phyloP scores from a whole-genome alignment of 2,797 vertebrate genomes.

The Petrocephalus sullivani region DNA sequence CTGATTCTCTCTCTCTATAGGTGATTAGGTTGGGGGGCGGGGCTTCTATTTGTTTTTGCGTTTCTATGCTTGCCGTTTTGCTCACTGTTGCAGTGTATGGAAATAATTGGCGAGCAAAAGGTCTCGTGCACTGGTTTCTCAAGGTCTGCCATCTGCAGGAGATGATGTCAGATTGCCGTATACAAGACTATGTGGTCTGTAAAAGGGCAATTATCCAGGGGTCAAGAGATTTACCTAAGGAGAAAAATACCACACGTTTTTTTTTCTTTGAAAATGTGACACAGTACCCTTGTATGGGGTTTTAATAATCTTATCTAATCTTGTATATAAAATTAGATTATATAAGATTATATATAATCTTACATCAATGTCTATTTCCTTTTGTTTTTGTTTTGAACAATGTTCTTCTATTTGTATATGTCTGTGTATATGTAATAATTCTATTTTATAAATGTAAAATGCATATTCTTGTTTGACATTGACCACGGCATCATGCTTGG shows the following conservation, averaged over 20 bases:
- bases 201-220: not conserved
- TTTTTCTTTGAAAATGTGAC: not conserved
- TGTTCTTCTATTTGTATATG: not conserved
- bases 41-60: not conserved
- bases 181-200: not conserved
- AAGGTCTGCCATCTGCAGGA: not conserved
- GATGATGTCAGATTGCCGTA: not conserved
- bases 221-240: not conserved
- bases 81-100: not conserved
- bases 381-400: not conserved
- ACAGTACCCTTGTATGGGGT: not conserved
- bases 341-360: not conserved
- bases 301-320: not conserved
- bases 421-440: not conserved
- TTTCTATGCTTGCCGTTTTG: not conserved
- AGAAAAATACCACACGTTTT: not conserved
- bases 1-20: not conserved
- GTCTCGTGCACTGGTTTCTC: not conserved
- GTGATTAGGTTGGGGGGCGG: not conserved
- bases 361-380: not conserved
- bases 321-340: too few relatives aligned
- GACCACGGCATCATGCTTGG: not conserved
- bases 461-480: not conserved
- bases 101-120: not conserved
- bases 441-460: not conserved